Base-by-base conservation (phyloP, 2,888 invertebrate genomes). In the Thecophora atra region DNA sequence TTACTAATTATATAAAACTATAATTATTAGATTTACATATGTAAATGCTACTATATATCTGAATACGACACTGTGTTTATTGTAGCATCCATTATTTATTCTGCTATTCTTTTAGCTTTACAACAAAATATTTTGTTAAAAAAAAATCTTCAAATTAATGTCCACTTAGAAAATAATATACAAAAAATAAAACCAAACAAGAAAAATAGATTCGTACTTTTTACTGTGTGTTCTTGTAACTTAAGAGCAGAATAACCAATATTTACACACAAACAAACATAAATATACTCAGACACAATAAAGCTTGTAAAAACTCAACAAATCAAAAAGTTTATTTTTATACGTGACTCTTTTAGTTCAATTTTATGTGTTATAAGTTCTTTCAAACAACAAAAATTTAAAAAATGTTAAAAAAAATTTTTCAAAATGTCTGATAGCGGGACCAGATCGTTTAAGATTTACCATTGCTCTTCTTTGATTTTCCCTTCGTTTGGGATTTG, bases 401-500 rank as follows among this genome's bases (percentile, higher is more conserved):
- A 81, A 84, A 84, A 78, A 80, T 80, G 77, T 80, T 80, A 78
- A 81, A 80, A 82, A 15, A n/a, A 81, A 80, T 84, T 85, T 86
- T 86, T 85, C 83, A 84, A 84, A 85, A 86, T 85, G 86, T 86
- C 87, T 87, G 87, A 87, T 87, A 87, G 82, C 83, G 86, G 87
- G 86, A 87, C 87, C 87, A 87, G 83, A 76, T 86, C 86, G 85
- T 86, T 85, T 86, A 87, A 86, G 86, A 83, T 85, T 85, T 85
- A 84, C 85, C 86, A 87, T 84, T 87, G 86, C 83, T 83, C 77
- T 58, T 11, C 65, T 73, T 70, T 69, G 69, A 24, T 65, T 65
- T n/a, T 28, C 1, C 4, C 11, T 37, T 37, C 37, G 11, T 37
- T 1, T 8, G 37, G 37, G 11, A 8, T 37, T 37, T 37, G 6